Evolutionary conservation across 2,888 invertebrate species (phyloP).

Genomic region (Drosophila cognata): DNA sequence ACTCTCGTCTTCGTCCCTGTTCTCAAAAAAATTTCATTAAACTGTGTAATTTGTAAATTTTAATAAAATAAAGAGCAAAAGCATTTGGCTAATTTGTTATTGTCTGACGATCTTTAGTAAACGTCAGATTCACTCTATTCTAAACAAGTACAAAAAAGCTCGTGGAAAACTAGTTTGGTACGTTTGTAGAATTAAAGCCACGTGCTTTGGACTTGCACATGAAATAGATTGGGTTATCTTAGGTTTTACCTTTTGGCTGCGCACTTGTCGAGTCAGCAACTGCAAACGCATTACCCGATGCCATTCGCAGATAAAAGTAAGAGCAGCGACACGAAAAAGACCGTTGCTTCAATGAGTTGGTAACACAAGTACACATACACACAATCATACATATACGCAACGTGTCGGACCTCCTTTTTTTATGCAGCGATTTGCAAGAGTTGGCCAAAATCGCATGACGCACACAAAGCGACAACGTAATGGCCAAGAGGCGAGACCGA

Average conservation of each 20-base stretch:
- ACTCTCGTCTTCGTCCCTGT: conserved; percentile 20
- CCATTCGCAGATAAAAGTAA: conserved; percentile 77
- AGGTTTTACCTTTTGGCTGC: conserved; percentile 44
- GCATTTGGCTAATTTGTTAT: conserved; percentile 44
- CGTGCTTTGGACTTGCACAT: conserved; percentile 35
- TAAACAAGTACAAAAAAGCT: background rate
- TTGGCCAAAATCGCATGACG: conserved; percentile 63
- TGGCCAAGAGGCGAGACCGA: conserved; percentile 51
- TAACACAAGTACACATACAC: conserved; percentile 36
- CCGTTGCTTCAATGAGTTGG: conserved; percentile 51
- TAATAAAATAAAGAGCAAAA: conserved; percentile 18
- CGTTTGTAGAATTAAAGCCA: conserved; percentile 48
- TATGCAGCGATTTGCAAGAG: conserved; percentile 70
- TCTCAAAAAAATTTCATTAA: conserved; percentile 60
- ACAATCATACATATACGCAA: conserved; percentile 24
- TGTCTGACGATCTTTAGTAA: conserved; percentile 19
- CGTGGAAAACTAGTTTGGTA: conserved; percentile 6
- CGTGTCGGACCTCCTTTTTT: conserved; percentile 61
- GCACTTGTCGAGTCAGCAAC: conserved; percentile 71
- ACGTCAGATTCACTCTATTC: conserved; percentile 6
- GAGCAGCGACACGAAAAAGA: conserved; percentile 70
- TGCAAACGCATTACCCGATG: conserved; percentile 73
- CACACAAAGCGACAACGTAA: conserved; percentile 60
- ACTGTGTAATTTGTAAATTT: conserved; percentile 54
- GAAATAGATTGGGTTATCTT: conserved; percentile 40